Conservation (phyloP, 2,113 vertebrate genomes). For the Elephantulus edwardii region DNA sequence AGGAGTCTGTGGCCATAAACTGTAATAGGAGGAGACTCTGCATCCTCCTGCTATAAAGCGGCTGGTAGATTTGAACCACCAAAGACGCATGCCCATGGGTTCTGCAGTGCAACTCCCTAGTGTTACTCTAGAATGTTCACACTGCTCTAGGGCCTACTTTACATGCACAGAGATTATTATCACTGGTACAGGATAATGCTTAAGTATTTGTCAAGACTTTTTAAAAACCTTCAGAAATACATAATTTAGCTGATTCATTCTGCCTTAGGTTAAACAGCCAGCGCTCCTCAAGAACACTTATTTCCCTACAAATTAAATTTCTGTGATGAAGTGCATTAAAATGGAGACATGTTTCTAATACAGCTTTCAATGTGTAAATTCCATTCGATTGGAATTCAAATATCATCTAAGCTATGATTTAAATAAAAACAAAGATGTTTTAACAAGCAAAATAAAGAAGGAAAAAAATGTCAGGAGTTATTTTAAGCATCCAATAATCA, state of each 20-base stretch:
- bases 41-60: too few relatives aligned
- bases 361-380: constrained; percentile 15
- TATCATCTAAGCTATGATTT: constrained; percentile 19
- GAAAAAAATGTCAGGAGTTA: background rate
- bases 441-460: constrained; percentile 26
- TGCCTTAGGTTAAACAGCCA: constrained; percentile 35
- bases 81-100: too few relatives aligned
- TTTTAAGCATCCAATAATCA: background rate
- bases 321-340: constrained; percentile 41
- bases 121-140: constrained; percentile 13
- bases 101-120: too few relatives aligned
- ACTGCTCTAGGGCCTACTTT: constrained; percentile 6
- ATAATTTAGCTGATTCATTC: constrained; percentile 41
- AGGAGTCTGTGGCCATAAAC: too few relatives aligned
- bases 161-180: background rate
- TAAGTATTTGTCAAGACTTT: background rate
- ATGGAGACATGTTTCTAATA: constrained; percentile 34
- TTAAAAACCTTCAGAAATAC: background rate
- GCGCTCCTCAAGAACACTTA: background rate
- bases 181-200: background rate
- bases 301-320: constrained; percentile 47
- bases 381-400: constrained; percentile 32
- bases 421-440: constrained; percentile 33
- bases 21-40: too few relatives aligned
- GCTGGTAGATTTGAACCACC: too few relatives aligned